Percentiles rank a stretch among this genome's conserved stretches.
These are phyloP conservation scores for Melanostoma scalare DNA, from an alignment of 2,888 invertebrate species.

Conservation along the genomic window DNA sequence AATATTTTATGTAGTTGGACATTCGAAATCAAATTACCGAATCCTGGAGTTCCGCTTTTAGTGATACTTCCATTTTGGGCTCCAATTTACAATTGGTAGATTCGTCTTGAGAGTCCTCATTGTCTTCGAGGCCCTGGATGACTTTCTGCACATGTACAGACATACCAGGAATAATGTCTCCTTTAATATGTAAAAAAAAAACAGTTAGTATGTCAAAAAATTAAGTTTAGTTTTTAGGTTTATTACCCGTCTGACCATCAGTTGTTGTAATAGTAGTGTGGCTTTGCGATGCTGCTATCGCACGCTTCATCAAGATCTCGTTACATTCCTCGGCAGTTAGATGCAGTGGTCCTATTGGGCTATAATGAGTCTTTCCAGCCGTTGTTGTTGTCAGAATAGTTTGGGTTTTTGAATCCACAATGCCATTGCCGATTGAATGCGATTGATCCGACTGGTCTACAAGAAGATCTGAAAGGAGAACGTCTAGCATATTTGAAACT, in stretches of 20 bases:
- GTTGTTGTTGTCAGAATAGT: constrained; percentile 81
- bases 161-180: constrained; percentile 82
- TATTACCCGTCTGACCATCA: constrained; percentile 79
- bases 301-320: constrained; percentile 89
- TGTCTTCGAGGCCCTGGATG: constrained; percentile 82
- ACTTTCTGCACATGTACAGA: constrained; percentile 83
- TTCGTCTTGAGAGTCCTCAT: constrained; percentile 82
- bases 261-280: constrained; percentile 80
- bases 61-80: constrained; percentile 82
- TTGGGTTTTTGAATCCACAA: constrained; percentile 82
- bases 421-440: constrained; percentile 81
- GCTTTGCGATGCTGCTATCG: constrained; percentile 85
- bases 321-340: constrained; percentile 90
- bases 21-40: constrained; percentile 74
- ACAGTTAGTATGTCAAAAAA: constrained; percentile 64
- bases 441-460: constrained; percentile 81
- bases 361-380: constrained; percentile 84
- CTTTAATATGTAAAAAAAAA: constrained; percentile 75
- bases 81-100: constrained; percentile 82
- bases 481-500: constrained; percentile 42
- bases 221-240: neutral
- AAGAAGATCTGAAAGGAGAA: constrained; percentile 77
- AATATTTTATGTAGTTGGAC: neutral
- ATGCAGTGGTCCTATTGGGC: constrained; percentile 88
- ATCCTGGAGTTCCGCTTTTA: constrained; percentile 82